A percentile compares a stretch with the other conserved stretches of the same genome.
These are phyloP conservation scores for Sphecodes monilicornis DNA, from an alignment of 2,888 invertebrate species.

Conservation along the genomic window DNA sequence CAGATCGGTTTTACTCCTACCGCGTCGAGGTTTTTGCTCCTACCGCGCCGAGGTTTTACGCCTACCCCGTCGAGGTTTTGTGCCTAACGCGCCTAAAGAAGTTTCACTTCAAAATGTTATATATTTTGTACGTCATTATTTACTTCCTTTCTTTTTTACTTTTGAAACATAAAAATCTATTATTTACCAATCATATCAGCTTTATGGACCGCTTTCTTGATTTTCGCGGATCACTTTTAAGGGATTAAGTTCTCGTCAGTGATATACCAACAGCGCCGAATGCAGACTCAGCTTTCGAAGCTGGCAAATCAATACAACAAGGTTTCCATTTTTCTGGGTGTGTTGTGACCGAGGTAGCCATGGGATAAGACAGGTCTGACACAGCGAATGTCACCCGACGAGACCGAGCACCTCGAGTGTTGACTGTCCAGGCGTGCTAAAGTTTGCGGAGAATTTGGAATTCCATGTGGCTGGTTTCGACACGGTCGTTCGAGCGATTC, in stretches of 20 bases:
- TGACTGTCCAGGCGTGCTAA: background rate
- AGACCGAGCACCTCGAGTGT: background rate
- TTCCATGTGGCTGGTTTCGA: slow-evolving; percentile 26
- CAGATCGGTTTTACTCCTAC: too few relatives aligned
- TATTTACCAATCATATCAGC: too few relatives aligned
- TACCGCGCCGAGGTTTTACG: too few relatives aligned
- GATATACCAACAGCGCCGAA: background rate
- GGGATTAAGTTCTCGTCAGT: background rate
- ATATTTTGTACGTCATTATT: too few relatives aligned
- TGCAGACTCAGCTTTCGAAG: background rate
- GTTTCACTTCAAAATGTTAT: too few relatives aligned
- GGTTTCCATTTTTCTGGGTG: background rate
- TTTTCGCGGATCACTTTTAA: background rate
- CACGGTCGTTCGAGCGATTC: slow-evolving; percentile 24
- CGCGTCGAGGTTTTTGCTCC: too few relatives aligned
- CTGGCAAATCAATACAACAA: background rate
- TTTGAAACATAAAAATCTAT: too few relatives aligned
- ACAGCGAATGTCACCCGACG: background rate
- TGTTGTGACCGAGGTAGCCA: background rate
- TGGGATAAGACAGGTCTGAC: background rate
- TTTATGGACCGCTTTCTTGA: background rate
- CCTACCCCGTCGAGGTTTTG: too few relatives aligned
- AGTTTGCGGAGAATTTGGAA: slow-evolving; percentile 41
- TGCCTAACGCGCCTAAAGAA: too few relatives aligned
- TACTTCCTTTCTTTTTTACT: too few relatives aligned